phyloP scores from a whole-genome alignment of 2,888 invertebrate species.

The Amblyteles armatorius region DNA sequence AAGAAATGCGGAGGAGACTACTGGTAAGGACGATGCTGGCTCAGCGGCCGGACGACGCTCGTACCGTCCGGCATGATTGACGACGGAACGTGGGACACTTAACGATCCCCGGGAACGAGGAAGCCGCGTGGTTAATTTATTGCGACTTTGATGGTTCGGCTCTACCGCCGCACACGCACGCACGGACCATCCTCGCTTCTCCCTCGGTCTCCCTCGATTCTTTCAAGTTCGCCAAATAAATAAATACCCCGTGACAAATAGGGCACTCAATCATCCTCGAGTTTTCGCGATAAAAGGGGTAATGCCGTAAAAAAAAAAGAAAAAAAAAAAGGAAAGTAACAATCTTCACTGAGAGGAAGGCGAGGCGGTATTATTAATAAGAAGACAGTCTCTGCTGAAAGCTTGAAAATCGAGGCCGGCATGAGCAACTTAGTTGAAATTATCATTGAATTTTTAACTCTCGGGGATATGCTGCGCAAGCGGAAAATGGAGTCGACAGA shows the following conservation, averaged over 20 bases:
- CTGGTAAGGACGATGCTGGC: slow-evolving; percentile 13
- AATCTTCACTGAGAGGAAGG: background rate
- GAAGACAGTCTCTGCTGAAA: slow-evolving; percentile 7
- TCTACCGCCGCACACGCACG: slow-evolving; percentile 63
- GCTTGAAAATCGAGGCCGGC: slow-evolving; percentile 4
- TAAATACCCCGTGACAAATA: slow-evolving; percentile 70
- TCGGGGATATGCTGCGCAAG: slow-evolving; percentile 7
- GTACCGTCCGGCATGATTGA: slow-evolving; percentile 66
- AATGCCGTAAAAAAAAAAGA: slow-evolving; percentile 18
- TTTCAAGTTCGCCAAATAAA: slow-evolving; percentile 46
- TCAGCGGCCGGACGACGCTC: slow-evolving; percentile 39
- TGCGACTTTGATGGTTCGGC: slow-evolving; percentile 82
- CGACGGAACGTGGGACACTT: slow-evolving; percentile 65
- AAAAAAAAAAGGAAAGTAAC: background rate
- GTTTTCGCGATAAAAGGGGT: slow-evolving; percentile 37
- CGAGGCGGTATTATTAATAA: slow-evolving; percentile 36
- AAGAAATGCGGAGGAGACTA: slow-evolving; percentile 29
- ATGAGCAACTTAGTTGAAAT: background rate
- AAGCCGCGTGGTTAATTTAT: slow-evolving; percentile 82
- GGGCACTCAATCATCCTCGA: slow-evolving; percentile 65
- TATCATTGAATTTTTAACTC: slow-evolving; percentile 22
- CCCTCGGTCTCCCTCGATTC: slow-evolving; percentile 51
- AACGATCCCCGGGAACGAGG: slow-evolving; percentile 80
- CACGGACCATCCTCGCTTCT: slow-evolving; percentile 35
- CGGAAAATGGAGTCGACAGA: slow-evolving; percentile 44